Base-by-base conservation (phyloP, 92 coral and sea anemone species). In the Siderastrea radians region DNA sequence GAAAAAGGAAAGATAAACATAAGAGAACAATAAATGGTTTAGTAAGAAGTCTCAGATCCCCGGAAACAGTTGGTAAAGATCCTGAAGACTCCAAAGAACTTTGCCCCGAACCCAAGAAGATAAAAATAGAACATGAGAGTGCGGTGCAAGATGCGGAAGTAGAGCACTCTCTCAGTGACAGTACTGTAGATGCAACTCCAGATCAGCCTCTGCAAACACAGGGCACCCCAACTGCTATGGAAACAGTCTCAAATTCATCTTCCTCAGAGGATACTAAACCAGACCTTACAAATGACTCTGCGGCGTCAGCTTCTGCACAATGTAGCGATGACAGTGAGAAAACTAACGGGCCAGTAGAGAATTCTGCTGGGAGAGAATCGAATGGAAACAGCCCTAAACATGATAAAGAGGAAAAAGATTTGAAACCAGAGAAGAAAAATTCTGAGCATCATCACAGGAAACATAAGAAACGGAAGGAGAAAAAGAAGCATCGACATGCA, bases 121-220 rank as follows among this genome's bases (percentile, higher is more conserved):
- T 91, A n/a, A 95, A 93, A 89, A 60, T 93, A 68, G 98, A 93
- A 87, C 90, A 87, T 46, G 98, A 94, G 45, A 81, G 84, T 72
- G 92, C 92, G 3, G 74, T 91, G 75, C 94, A 77, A 69, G 87
- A 86, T 55, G 82, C 82, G 16, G 94, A 89, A 63, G 92, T 95
- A 58, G 86, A 89, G 57, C 66, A 84, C 13, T 72, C 89, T 64
- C 76, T 93, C 4, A 85, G 77, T 60, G 77, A 90, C 26, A 70
- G 76, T 55, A 66, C 81, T 6, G 80, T 75, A 54, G 84, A 49
- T 15, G 84, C 92, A 86, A 83, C 83, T n/a, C 96, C 96, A 17
- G 88, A 69, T 48, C 84, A 74, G 13, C 92, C 95, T 26, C 94
- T 87, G 14, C 95, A 93, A 51, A 90, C 96, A 26, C 85, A 91